Conservation (phyloP, 92 coral and sea anemone species). For the Epizoanthus illoricatus region DNA sequence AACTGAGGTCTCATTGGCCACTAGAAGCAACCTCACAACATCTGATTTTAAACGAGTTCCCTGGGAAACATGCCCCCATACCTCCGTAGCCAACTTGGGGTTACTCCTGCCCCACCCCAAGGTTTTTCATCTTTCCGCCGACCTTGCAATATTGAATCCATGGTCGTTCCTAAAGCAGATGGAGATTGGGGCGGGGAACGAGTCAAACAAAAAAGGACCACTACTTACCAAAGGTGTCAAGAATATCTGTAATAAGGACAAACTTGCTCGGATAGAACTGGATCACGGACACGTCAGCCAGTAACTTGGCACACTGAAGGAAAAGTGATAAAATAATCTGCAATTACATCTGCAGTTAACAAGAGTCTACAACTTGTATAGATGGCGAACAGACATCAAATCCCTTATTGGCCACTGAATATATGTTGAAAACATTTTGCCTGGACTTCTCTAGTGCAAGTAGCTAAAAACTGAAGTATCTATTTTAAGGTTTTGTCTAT, state of each 20-base stretch:
- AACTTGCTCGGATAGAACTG: slow-evolving; percentile 98
- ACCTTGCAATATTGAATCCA: background rate
- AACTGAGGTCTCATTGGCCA: too few relatives aligned
- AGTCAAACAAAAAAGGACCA: background rate
- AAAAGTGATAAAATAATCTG: slow-evolving; percentile 1
- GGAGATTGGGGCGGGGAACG: background rate
- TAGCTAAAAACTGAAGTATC: background rate
- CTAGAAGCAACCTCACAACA: too few relatives aligned
- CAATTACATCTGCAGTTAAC: background rate
- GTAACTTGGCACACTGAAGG: slow-evolving; percentile 92
- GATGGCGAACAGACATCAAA: too few relatives aligned
- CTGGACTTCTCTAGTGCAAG: background rate
- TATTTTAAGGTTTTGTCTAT: too few relatives aligned
- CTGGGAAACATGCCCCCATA: too few relatives aligned
- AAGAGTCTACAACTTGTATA: background rate
- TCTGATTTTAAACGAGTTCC: too few relatives aligned
- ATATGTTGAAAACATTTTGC: background rate
- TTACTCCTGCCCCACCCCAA: too few relatives aligned
- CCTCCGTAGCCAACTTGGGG: too few relatives aligned
- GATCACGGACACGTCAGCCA: slow-evolving; percentile 87
- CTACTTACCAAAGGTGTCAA: slow-evolving; percentile 94
- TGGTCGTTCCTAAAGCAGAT: background rate
- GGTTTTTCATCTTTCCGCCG: too few relatives aligned
- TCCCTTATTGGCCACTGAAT: too few relatives aligned
- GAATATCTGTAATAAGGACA: slow-evolving; percentile 96